These are phyloP conservation scores for Anoplolepis gracilipes DNA, from an alignment of 1,140 invertebrate genomes.

Conservation along the genomic window DNA sequence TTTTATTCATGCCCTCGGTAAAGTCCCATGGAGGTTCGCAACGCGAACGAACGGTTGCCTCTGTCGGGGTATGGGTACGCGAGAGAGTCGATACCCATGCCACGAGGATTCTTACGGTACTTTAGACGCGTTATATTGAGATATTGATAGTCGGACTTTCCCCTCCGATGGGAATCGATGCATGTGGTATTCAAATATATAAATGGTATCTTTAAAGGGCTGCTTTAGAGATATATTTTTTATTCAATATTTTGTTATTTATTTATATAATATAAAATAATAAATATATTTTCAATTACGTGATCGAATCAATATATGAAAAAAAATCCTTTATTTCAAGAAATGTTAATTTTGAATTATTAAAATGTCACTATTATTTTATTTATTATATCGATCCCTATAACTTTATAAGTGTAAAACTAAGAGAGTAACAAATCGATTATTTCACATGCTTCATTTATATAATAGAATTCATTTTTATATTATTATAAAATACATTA, in stretches of 20 bases:
- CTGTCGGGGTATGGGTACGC: slow-evolving; percentile 43
- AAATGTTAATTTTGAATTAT: neutral
- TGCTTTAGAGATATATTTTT: neutral
- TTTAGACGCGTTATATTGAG: neutral
- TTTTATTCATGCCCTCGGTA: slow-evolving; percentile 62
- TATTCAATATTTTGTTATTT: neutral
- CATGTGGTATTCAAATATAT: too few species aligned
- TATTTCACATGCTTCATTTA: too few species aligned
- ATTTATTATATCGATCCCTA: neutral
- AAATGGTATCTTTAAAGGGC: too few species aligned
- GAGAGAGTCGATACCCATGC: neutral
- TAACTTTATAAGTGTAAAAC: neutral
- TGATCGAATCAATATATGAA: neutral
- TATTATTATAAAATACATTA: neutral
- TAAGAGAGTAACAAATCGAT: too few species aligned
- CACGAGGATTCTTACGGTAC: slow-evolving; percentile 34
- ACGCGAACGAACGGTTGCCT: slow-evolving; percentile 50
- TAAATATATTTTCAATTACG: neutral
- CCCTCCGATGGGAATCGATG: neutral
- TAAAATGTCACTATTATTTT: neutral
- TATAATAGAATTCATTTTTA: too few species aligned
- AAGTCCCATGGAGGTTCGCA: slow-evolving; percentile 36
- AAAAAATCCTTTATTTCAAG: neutral
- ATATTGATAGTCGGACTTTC: slow-evolving; percentile 1
- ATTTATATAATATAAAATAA: neutral